Conservation (phyloP, 2,888 invertebrate species). For the Aquatica leii region DNA sequence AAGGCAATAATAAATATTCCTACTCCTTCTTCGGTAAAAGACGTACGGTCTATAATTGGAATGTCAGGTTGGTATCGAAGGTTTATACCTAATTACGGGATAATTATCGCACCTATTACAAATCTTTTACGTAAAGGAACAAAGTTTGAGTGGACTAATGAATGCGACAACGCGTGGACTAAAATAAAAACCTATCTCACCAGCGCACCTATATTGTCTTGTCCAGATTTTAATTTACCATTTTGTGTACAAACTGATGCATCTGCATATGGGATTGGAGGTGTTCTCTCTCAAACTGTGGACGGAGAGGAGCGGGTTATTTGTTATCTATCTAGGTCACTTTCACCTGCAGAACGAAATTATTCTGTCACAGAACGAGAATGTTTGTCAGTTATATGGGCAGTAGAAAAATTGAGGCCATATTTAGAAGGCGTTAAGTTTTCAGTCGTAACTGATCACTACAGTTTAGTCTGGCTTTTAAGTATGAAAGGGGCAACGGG, state of each 20-base stretch:
- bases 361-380: slow-evolving; percentile 44
- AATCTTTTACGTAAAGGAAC: not conserved
- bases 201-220: slow-evolving; percentile 37
- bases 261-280: slow-evolving; percentile 36
- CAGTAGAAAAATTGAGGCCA: slow-evolving; percentile 21
- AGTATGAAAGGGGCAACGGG: slow-evolving; percentile 12
- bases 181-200: slow-evolving; percentile 37
- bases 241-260: slow-evolving; percentile 43
- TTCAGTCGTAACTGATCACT: slow-evolving; percentile 8
- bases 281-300: slow-evolving; percentile 37
- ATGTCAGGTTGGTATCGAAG: slow-evolving; percentile 32
- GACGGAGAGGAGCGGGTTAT: slow-evolving; percentile 42
- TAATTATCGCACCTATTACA: not conserved
- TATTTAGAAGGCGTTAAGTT: slow-evolving; percentile 25
- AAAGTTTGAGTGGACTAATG: not conserved
- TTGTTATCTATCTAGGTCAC: slow-evolving; percentile 43
- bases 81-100: slow-evolving; percentile 19
- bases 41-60: slow-evolving; percentile 28
- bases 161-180: not conserved
- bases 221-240: slow-evolving; percentile 39
- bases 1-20: slow-evolving; percentile 35
- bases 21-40: slow-evolving; percentile 21
- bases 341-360: slow-evolving; percentile 43
- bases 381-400: slow-evolving; percentile 41
- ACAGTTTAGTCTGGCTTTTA: slow-evolving; percentile 30